Percentiles rank a stretch among this genome's conserved stretches.
These are phyloP conservation scores for Macrosiphum euphorbiae DNA, from an alignment of 2,888 invertebrate genomes.

Conservation along the genomic window DNA sequence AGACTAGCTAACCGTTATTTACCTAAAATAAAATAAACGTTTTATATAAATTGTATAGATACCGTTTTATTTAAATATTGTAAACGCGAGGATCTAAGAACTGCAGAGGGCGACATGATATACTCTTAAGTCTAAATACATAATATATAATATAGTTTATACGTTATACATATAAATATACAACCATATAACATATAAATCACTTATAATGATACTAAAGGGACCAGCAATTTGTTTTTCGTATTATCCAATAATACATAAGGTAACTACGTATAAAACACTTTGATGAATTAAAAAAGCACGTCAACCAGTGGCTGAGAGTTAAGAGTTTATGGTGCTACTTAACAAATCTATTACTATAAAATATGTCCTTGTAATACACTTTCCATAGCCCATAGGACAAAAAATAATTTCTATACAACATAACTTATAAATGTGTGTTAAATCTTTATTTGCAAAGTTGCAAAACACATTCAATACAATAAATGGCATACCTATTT, in stretches of 20 bases:
- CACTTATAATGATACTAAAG: neutral
- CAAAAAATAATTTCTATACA: neutral
- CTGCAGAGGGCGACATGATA: neutral
- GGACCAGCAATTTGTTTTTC: too few species aligned
- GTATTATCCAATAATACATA: neutral
- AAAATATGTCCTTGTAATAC: neutral
- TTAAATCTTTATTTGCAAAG: neutral
- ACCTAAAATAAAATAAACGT: neutral
- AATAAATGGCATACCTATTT: neutral
- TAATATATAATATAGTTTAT: neutral
- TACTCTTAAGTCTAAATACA: neutral
- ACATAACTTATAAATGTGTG: neutral
- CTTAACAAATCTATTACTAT: neutral
- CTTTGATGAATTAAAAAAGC: neutral
- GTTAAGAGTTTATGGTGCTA: neutral
- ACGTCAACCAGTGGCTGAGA: neutral
- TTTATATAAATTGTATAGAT: neutral
- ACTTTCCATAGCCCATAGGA: neutral
- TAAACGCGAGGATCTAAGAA: neutral
- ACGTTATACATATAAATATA: neutral
- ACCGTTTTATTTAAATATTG: neutral
- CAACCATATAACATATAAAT: neutral
- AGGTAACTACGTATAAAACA: neutral
- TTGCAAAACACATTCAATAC: neutral
- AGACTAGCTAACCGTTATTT: neutral